A percentile compares a stretch with the other conserved stretches of the same genome.
These are phyloP conservation scores for Phrynosoma platyrhinos DNA, from an alignment of 2,113 vertebrate species.

Conservation along the genomic window DNA sequence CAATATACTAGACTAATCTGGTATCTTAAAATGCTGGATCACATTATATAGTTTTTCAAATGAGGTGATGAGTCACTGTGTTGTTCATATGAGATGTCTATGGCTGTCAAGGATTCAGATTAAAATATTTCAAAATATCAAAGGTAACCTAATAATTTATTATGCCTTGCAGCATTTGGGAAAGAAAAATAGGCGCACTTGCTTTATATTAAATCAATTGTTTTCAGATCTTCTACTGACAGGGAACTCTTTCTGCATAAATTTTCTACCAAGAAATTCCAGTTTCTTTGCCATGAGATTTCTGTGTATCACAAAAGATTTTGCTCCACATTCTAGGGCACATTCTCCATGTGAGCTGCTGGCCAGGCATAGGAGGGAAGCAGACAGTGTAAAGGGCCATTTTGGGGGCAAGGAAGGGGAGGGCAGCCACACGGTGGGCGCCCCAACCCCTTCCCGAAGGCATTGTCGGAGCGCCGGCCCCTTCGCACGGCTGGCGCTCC, in stretches of 20 bases:
- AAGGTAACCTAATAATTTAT: not conserved
- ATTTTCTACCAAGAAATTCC: not conserved
- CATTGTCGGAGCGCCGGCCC: too few relatives aligned
- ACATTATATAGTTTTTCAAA: not conserved
- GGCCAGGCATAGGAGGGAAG: too few relatives aligned
- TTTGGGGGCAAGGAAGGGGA: too few relatives aligned
- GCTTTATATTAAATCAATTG: not conserved
- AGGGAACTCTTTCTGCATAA: not conserved
- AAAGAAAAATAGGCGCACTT: not conserved
- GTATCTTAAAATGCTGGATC: not conserved
- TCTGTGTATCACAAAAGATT: not conserved
- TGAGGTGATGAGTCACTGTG: not conserved
- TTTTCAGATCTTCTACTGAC: not conserved
- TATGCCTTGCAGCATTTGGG: not conserved
- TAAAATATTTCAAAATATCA: slow-evolving; percentile 11
- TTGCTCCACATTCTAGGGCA: not conserved
- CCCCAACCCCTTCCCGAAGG: too few relatives aligned
- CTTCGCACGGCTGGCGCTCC: too few relatives aligned
- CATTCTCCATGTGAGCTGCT: not conserved
- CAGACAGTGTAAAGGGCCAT: too few relatives aligned
- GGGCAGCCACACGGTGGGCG: too few relatives aligned
- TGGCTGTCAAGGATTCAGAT: not conserved
- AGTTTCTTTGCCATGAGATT: not conserved
- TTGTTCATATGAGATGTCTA: not conserved
- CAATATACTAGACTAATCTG: not conserved